Base-by-base conservation (phyloP, 2,113 vertebrate genomes). In the Serinus canaria region DNA sequence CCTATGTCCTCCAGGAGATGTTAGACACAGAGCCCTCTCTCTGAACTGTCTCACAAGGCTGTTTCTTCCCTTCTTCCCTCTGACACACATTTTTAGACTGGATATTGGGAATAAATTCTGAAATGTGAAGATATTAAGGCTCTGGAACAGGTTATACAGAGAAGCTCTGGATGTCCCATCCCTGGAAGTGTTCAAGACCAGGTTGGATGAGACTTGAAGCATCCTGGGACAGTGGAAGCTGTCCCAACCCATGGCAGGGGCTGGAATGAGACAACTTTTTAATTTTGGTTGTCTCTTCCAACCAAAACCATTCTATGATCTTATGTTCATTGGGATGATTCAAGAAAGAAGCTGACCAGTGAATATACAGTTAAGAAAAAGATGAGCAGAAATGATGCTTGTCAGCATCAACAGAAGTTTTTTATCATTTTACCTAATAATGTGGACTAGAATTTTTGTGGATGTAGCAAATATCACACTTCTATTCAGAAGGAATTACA, bases 1-100 rank as follows among this genome's bases (percentile, higher is more conserved):
- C 8, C 3, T 37, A 0, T 13, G 12, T 39, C 15, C 21, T 75
- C 9, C 23, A 3, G 8, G 35, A 43, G 43, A 11, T 11, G 4
- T n/a, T 31, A 24, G 1, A 19, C 0, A 4, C 8, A 39, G 47
- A 59, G 4, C 2, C 5, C 7, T 63, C 8, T 46, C 13, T 35
- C 58, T 55, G 28, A 37, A 58, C 8, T 2, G 1, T 30, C 13
- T 46, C 44, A 22, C 0, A 7, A 44, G 22, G 14, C 10, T 53
- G 1, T 19, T 41, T 31, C 7, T 8, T 55, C 22, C 30, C 27
- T 64, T 59, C n/a, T 81, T 60, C n/a, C 8, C 9, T 60, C 18
- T 20, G 17, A 90, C 13, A 58, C 6, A 64, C 2, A 9, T 28
- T 72, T 85, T 78, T 18, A 52, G 15, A 7, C 22, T 24, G 9